phyloP scores from a whole-genome alignment of 1,140 invertebrate genomes.

The Ostrea edulis region DNA sequence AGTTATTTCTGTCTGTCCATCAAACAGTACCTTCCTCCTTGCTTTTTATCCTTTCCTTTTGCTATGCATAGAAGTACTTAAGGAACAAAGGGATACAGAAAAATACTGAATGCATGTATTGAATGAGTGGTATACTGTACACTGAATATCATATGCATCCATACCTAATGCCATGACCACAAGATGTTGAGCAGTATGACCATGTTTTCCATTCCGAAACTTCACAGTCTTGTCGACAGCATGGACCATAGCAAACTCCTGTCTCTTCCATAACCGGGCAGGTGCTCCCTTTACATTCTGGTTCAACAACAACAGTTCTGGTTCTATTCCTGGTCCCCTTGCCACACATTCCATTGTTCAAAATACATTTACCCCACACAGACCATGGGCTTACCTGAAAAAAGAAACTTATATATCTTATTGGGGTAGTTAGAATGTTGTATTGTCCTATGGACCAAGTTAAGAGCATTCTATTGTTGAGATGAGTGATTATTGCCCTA shows the following conservation, averaged over 20 bases:
- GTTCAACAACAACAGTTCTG: constrained; percentile 50
- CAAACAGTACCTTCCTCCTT: too few relatives aligned
- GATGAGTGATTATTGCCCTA: too few relatives aligned
- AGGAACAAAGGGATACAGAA: too few relatives aligned
- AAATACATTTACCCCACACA: constrained; percentile 62
- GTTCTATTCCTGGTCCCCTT: constrained; percentile 61
- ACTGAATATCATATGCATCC: not conserved
- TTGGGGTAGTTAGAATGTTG: too few relatives aligned
- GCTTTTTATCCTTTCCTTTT: too few relatives aligned
- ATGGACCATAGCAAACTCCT: constrained; percentile 60
- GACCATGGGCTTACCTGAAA: constrained; percentile 66
- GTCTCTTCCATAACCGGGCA: constrained; percentile 60
- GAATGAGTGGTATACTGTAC: not conserved
- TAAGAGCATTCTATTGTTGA: too few relatives aligned
- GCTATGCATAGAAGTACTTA: too few relatives aligned
- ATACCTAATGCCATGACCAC: constrained; percentile 68
- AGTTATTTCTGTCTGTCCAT: too few relatives aligned
- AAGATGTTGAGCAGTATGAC: constrained; percentile 62
- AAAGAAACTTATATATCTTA: too few relatives aligned
- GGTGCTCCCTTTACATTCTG: constrained; percentile 59
- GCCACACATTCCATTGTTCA: constrained; percentile 67
- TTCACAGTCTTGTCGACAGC: constrained; percentile 67
- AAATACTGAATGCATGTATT: too few relatives aligned
- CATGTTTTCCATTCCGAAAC: constrained; percentile 64
- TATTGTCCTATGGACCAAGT: too few relatives aligned